These are phyloP conservation scores for Pseudomugil tenellus DNA, from an alignment of 2,797 vertebrate species.

Conservation along the genomic window DNA sequence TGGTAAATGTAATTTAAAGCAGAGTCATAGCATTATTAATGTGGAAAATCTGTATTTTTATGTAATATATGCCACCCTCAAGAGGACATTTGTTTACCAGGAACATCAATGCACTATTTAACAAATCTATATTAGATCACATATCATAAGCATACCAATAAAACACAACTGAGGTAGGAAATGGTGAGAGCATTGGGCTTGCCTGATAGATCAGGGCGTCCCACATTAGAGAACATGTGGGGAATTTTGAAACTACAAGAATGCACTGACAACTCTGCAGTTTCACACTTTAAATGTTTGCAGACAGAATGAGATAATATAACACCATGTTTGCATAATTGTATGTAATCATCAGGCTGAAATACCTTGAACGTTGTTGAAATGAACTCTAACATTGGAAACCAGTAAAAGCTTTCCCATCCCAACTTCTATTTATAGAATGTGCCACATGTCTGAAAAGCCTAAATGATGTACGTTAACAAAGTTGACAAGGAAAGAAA, in stretches of 20 bases:
- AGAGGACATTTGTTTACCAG: neutral
- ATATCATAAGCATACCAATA: no score
- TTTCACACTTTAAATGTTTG: neutral
- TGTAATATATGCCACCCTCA: neutral
- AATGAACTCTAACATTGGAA: no score
- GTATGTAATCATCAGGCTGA: neutral
- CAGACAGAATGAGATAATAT: neutral
- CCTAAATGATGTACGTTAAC: neutral
- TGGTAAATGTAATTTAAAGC: no score
- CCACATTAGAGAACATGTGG: neutral
- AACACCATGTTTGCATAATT: neutral
- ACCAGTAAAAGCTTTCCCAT: neutral
- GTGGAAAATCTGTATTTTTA: no score
- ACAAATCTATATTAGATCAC: no score
- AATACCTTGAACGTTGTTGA: no score
- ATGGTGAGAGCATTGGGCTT: no score
- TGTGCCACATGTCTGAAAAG: neutral
- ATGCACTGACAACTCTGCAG: neutral
- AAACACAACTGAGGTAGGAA: no score
- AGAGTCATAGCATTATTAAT: no score
- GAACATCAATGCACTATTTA: no score
- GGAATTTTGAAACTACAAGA: neutral
- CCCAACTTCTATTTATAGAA: neutral
- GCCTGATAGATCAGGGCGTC: no score
- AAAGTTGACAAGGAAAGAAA: neutral